Percentiles rank a stretch among this genome's conserved stretches.
phyloP scores from a whole-genome alignment of 1,140 invertebrate species.

The Dinothrombium tinctorium region DNA sequence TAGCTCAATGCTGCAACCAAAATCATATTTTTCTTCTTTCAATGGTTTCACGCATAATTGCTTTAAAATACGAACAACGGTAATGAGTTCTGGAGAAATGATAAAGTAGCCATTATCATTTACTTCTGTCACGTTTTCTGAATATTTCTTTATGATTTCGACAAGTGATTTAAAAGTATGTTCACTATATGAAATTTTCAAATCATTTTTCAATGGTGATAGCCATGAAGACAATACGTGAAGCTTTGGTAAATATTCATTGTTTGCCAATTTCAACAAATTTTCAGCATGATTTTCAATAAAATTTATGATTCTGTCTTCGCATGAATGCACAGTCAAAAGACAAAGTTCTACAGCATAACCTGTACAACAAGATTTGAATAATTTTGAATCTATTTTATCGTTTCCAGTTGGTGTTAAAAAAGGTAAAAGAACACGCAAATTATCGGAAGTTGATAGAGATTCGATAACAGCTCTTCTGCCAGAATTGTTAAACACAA shows the following conservation, averaged over 20 bases:
- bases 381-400: background rate
- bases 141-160: slow-evolving; percentile 5
- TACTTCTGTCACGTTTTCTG: background rate
- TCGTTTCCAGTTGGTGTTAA: slow-evolving; percentile 19
- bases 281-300: slow-evolving; percentile 2
- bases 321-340: slow-evolving; percentile 37
- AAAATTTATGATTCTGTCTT: slow-evolving; percentile 27
- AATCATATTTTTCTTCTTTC: background rate
- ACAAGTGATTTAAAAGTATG: slow-evolving; percentile 7
- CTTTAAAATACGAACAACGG: slow-evolving; percentile 23
- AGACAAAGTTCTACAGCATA: slow-evolving; percentile 48
- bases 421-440: slow-evolving; percentile 36
- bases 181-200: slow-evolving; percentile 6
- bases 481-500: background rate
- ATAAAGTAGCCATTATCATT: slow-evolving; percentile 14
- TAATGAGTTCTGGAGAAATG: slow-evolving; percentile 25
- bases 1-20: slow-evolving; percentile 33
- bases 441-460: slow-evolving; percentile 25
- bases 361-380: slow-evolving; percentile 41
- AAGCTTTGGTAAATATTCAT: background rate
- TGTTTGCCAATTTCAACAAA: slow-evolving; percentile 1
- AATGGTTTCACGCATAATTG: slow-evolving; percentile 24
- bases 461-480: background rate
- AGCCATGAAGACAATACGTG: slow-evolving; percentile 5
- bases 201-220: slow-evolving; percentile 1